These are phyloP conservation scores for Neolamprologus multifasciatus DNA, from an alignment of 2,797 vertebrate genomes.

Conservation along the genomic window DNA sequence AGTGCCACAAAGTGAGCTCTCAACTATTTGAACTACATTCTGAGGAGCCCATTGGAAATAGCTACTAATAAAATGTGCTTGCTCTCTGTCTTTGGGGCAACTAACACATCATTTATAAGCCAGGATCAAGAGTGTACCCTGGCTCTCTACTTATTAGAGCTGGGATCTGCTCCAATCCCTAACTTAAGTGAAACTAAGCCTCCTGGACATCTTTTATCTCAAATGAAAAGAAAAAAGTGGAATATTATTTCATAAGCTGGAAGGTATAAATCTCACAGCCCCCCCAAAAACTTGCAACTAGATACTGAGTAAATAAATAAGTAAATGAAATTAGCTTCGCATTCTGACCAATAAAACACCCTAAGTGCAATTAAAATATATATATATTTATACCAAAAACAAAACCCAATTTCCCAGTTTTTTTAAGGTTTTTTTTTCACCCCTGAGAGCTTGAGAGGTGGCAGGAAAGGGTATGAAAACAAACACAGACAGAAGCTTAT, in stretches of 20 bases:
- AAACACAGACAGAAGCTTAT: neutral
- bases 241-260: neutral
- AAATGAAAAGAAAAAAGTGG: neutral
- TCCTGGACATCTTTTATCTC: neutral
- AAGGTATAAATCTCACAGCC: neutral
- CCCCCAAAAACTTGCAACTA: neutral
- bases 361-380: neutral
- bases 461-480: neutral
- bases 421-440: rapidly evolving
- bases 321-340: neutral
- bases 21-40: neutral
- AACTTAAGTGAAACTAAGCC: neutral
- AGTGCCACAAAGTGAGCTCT: neutral
- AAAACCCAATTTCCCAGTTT: neutral
- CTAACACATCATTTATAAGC: neutral
- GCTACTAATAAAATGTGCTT: neutral
- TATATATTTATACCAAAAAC: neutral
- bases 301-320: neutral
- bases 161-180: neutral
- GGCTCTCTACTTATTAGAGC: neutral
- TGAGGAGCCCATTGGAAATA: neutral
- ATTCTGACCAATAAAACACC: neutral
- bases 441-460: neutral
- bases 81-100: neutral
- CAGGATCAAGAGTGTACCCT: neutral